Evolutionary conservation across 2,888 invertebrate genomes (phyloP), one percentile per base, ranked within the genome.

Genomic region (Eutolmus rufibarbis): DNA sequence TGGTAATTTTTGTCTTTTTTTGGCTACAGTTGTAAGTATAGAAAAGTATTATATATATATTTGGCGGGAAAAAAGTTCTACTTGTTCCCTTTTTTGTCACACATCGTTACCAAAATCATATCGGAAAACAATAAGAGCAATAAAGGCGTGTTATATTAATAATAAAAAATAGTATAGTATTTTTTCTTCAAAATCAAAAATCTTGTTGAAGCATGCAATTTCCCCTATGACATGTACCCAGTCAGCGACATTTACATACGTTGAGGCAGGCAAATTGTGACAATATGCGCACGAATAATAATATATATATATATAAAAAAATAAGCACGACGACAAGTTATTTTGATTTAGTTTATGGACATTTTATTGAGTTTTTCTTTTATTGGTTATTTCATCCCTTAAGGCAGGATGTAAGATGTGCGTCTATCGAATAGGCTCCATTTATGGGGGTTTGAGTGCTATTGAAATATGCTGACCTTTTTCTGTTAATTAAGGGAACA

Each of bases 191-290:
- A 46, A 56, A 74, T 66, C 66, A 74, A 85, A 85, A 74, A 16
- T 66, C 16, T 66, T 66, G 23, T 66, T 66, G 2, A 23, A 89
- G 89, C 89, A 89, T 87, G 89, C 88, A 87, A 87, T 88, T 89
- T 89, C 89, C 89, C 89, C 89, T 89, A 90, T 90, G 90, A 90
- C 90, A 90, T 90, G 90, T 90, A 90, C 90, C 90, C 90, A 90
- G 89, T 89, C 89, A 89, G 90, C 90, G 89, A 90, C 90, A 89
- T 89, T 88, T 89, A 89, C 57, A 82, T 46, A 82, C 82, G 82
- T 57, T 51, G 79, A 89, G 88, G 89, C 89, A 89, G 89, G 89
- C 89, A 89, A 87, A 78, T 89, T 86, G 87, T 87, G 88, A 82
- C 87, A 88, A 66, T 66, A 85, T 76, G 51, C 57, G 46, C 46